Evolutionary conservation across 53 echinoderm and acorn worm species (phyloP).

Genomic region (Actinopyga echinites): DNA sequence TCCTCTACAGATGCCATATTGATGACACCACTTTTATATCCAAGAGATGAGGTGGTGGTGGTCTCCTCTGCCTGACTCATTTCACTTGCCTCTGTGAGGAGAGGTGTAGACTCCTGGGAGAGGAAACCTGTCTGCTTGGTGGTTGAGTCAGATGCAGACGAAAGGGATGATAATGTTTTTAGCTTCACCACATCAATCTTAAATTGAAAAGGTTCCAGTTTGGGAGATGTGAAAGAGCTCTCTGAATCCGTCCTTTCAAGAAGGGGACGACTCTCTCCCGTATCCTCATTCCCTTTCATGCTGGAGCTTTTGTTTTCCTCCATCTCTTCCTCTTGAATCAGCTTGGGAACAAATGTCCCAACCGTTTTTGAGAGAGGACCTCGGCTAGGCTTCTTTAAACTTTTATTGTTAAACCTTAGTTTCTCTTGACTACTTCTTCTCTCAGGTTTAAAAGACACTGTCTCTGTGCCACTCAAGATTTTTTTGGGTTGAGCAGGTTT

Average conservation of each 20-base stretch:
- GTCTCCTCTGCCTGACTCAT: conserved; percentile 22
- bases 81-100: conserved; percentile 28
- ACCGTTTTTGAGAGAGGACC: conserved; percentile 65
- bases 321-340: conserved; percentile 86
- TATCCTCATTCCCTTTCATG: conserved; percentile 21
- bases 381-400: conserved; percentile 49
- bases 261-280: conserved; percentile 40
- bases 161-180: conserved; percentile 81
- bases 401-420: conserved; percentile 44
- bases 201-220: conserved; percentile 87
- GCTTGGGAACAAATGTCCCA: conserved; percentile 75
- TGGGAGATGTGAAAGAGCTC: conserved; percentile 66
- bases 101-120: conserved; percentile 32
- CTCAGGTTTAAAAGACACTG: conserved; percentile 33
- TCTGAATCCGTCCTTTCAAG: conserved; percentile 63
- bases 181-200: conserved; percentile 90
- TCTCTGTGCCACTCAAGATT: conserved; percentile 32
- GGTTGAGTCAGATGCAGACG: conserved; percentile 48
- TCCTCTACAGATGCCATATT: conserved; percentile 26
- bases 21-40: conserved; percentile 3
- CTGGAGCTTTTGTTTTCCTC: conserved; percentile 43
- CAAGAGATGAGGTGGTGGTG: background rate
- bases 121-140: conserved; percentile 7
- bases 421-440: conserved; percentile 64
- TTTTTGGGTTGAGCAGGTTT: conserved; percentile 58